Evolutionary conservation across 2,888 invertebrate genomes (phyloP).

Genomic region (Limnephilus rhombicus): DNA sequence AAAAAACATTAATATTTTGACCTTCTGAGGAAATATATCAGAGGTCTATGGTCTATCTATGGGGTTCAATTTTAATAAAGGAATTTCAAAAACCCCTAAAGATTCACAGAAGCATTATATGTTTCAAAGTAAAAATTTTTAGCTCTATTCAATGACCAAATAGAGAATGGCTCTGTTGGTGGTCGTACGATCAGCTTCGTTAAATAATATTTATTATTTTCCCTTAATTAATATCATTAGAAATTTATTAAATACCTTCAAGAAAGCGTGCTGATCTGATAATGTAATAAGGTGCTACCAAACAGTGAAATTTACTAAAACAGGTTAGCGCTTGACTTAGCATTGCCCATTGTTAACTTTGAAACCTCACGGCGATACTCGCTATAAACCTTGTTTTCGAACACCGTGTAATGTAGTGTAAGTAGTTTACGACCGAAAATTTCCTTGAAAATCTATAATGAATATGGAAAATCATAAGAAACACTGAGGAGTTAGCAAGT

Average conservation of each 20-base stretch:
- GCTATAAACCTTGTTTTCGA: background rate
- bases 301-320: background rate
- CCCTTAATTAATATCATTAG: background rate
- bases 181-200: background rate
- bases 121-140: background rate
- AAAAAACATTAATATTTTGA: too few relatives aligned
- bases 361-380: background rate
- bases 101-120: too few relatives aligned
- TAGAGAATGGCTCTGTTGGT: background rate
- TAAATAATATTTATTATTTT: background rate
- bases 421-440: background rate
- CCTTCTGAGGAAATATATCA: too few relatives aligned
- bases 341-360: background rate
- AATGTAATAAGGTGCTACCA: background rate
- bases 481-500: background rate
- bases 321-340: background rate
- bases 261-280: background rate
- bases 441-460: background rate
- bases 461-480: background rate
- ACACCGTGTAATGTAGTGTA: too few relatives aligned
- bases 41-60: too few relatives aligned
- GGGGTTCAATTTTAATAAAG: background rate
- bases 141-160: background rate
- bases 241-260: background rate
- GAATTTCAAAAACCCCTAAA: background rate